Base-by-base conservation (phyloP, 2,888 invertebrate genomes). In the Tetranychus truncatus region DNA sequence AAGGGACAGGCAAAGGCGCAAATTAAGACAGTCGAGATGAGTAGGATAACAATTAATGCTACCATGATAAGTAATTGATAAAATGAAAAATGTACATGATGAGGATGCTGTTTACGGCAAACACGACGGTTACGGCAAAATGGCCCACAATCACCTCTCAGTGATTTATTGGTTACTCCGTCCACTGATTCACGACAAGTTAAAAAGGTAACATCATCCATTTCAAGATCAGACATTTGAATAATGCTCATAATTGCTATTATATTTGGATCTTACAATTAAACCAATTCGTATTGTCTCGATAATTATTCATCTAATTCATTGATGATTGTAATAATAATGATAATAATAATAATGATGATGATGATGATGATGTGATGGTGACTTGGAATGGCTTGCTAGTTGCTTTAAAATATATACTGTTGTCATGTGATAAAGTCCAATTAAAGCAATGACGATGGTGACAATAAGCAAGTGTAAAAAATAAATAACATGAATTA, bases 121-220 rank as follows among this genome's bases (percentile, higher is more conserved):
- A 69, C 20, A 20, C 69, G 69, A 24, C 69, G 69, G 34, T 69
- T 69, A 18, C 69, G 20, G 21, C 69, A 69, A 24, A 69, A 69
- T 24, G 69, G 69, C 6, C 69, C 69, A 69, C 69, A 69, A 69
- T 69, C 45, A 11, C 21, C 34, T 18, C 72, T 18, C 15, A 72
- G 18, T 11, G 34, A 34, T 46, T 45, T 45, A 44, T 34, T 45
- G 18, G 45, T n/a, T 5, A 72, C 46, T 11, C 45, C 45, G 7
- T 72, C 45, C 15, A 44, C 20, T 34, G 72, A 45, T 20, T 73
- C 73, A 34, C 45, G 24, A 11, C 91, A 92, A 85, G 92, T 92
- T 84, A 92, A 86, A 86, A 92, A 92, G 78, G 92, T 92, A 81
- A 92, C 91, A 86, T 92, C 92, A 83, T 92, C 92, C 82, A 92